Conservation (phyloP, 1,140 invertebrate genomes). For the Adelges cooleyi region DNA sequence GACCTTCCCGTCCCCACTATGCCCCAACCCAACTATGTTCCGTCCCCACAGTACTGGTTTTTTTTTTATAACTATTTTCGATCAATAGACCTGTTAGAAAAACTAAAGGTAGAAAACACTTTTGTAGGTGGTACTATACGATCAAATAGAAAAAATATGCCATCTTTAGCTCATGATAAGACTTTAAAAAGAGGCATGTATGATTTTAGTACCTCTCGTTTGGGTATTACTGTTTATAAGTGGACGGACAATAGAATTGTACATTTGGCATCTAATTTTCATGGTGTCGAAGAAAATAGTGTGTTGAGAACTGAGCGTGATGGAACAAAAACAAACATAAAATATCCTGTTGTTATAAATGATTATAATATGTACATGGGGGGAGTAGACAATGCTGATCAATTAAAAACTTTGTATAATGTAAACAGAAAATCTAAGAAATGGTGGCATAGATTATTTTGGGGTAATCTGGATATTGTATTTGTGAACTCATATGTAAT, state of each 20-base stretch:
- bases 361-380: slow-evolving; percentile 39
- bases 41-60: too few species aligned
- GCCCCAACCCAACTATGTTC: too few species aligned
- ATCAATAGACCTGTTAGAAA: slow-evolving; percentile 36
- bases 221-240: not conserved
- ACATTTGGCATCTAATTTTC: not conserved
- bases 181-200: not conserved
- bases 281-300: not conserved
- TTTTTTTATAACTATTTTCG: too few species aligned
- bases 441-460: not conserved
- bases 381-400: slow-evolving; percentile 38
- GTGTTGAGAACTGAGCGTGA: slow-evolving; percentile 6
- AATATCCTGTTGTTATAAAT: slow-evolving; percentile 29
- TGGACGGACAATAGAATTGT: slow-evolving; percentile 1
- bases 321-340: not conserved
- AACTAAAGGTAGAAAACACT: slow-evolving; percentile 33
- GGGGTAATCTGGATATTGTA: not conserved
- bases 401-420: slow-evolving; percentile 31
- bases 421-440: slow-evolving; percentile 2
- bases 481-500: not conserved
- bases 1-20: too few species aligned
- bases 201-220: not conserved
- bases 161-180: not conserved
- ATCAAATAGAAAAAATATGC: slow-evolving; percentile 1
- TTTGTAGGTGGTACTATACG: slow-evolving; percentile 16